Percentiles rank a stretch among this genome's conserved stretches.
These are phyloP conservation scores for Thripadectes ignobilis DNA, from an alignment of 2,797 vertebrate genomes.

Conservation along the genomic window DNA sequence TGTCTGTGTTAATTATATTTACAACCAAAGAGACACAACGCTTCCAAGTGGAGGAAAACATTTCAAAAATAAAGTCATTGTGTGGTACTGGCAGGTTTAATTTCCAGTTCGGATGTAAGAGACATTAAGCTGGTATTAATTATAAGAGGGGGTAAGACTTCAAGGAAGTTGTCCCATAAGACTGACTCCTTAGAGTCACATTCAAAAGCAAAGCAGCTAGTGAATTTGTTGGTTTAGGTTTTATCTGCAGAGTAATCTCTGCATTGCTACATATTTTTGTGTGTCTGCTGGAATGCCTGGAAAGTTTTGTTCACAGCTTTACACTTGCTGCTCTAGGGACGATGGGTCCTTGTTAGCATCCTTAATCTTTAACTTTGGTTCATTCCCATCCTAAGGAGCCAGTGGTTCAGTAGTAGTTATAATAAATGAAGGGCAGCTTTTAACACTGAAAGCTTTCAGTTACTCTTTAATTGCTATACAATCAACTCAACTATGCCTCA, in stretches of 20 bases:
- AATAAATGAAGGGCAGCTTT: background rate
- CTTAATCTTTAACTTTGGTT: constrained; percentile 28
- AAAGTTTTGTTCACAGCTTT: constrained; percentile 10
- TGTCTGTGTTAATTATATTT: background rate
- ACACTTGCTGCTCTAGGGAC: background rate
- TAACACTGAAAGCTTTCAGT: background rate
- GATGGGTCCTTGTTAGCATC: background rate
- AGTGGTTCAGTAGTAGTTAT: background rate
- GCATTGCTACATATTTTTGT: background rate
- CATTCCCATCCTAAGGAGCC: background rate
- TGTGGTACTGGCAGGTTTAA: background rate
- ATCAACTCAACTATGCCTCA: background rate
- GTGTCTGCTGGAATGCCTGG: background rate
- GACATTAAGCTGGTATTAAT: background rate
- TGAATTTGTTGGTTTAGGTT: background rate
- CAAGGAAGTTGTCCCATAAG: background rate
- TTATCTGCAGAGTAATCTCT: background rate
- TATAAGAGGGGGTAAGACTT: background rate
- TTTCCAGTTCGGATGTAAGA: background rate
- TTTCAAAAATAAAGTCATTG: background rate
- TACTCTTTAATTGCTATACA: background rate
- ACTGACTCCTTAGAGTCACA: background rate
- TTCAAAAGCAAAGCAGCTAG: background rate
- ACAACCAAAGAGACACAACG: background rate
- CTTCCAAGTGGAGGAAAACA: background rate